Percentiles rank a stretch among this genome's conserved stretches.
These are phyloP conservation scores for Sylvilagus bachmani DNA, from an alignment of 2,113 vertebrate genomes.

Conservation along the genomic window DNA sequence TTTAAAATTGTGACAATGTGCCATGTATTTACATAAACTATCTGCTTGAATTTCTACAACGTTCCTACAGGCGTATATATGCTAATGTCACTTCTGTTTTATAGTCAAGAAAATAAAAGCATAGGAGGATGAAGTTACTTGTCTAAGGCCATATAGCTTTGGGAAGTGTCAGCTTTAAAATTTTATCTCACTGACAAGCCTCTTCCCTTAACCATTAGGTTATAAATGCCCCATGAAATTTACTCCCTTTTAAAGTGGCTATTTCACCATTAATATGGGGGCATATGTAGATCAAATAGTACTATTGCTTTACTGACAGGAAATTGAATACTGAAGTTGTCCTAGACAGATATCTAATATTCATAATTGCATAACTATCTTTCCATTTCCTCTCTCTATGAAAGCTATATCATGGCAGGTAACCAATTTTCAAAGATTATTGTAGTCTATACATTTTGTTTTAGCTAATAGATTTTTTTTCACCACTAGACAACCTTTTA, in stretches of 20 bases:
- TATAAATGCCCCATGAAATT: constrained; percentile 31
- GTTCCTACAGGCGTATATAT: background rate
- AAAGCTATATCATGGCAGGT: constrained; percentile 43
- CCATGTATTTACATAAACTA: background rate
- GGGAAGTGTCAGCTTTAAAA: background rate
- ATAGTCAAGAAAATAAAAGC: constrained; percentile 30
- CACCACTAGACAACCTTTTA: background rate
- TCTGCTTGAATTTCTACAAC: constrained; percentile 21
- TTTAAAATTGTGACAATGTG: background rate
- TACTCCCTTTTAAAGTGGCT: constrained; percentile 20
- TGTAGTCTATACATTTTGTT: constrained; percentile 47
- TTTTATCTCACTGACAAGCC: constrained; percentile 14
- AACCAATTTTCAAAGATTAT: constrained; percentile 59
- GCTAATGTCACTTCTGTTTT: background rate
- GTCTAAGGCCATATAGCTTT: background rate
- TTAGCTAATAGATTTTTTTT: background rate
- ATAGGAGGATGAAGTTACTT: background rate
- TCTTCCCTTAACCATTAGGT: background rate
- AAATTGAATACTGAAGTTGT: constrained; percentile 56
- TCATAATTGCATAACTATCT: constrained; percentile 29
- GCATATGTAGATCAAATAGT: constrained; percentile 38
- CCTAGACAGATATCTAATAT: constrained; percentile 37
- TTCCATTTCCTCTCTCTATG: constrained; percentile 44
- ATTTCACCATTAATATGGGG: background rate
- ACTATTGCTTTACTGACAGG: constrained; percentile 45